Evolutionary conservation across 2,797 vertebrate species (phyloP).

Genomic region (Poeciliopsis paucimaculata): DNA sequence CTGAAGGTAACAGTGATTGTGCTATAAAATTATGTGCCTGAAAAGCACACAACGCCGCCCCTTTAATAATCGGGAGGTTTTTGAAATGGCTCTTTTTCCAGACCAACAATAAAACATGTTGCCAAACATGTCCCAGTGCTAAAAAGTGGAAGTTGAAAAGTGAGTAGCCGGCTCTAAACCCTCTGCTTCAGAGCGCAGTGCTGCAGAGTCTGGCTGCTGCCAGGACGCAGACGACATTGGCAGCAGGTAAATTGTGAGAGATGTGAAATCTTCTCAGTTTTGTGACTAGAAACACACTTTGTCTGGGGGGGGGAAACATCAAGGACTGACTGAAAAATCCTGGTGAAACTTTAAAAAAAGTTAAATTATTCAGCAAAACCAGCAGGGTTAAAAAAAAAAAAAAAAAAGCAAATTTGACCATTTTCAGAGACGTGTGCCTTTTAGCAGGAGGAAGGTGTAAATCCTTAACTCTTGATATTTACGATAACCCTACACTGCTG

Average conservation of each 20-base stretch:
- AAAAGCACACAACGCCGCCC: too few relatives aligned
- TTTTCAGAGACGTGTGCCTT: background rate
- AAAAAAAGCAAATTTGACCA: background rate
- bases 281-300: background rate
- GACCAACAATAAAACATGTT: too few relatives aligned
- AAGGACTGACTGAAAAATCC: background rate
- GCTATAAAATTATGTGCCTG: too few relatives aligned
- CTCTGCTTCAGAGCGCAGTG: background rate
- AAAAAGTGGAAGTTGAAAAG: background rate
- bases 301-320: too few relatives aligned
- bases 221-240: background rate
- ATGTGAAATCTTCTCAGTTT: background rate
- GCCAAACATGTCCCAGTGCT: too few relatives aligned
- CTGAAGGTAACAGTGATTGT: too few relatives aligned
- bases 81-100: too few relatives aligned
- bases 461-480: background rate
- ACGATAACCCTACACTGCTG: background rate
- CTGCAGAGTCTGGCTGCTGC: background rate
- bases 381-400: background rate
- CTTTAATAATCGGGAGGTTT: too few relatives aligned
- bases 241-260: background rate
- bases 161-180: background rate
- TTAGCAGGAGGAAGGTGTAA: background rate
- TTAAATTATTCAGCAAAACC: background rate
- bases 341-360: background rate